phyloP scores from a whole-genome alignment of 2,797 vertebrate genomes.

The Gadopsis marmoratus region DNA sequence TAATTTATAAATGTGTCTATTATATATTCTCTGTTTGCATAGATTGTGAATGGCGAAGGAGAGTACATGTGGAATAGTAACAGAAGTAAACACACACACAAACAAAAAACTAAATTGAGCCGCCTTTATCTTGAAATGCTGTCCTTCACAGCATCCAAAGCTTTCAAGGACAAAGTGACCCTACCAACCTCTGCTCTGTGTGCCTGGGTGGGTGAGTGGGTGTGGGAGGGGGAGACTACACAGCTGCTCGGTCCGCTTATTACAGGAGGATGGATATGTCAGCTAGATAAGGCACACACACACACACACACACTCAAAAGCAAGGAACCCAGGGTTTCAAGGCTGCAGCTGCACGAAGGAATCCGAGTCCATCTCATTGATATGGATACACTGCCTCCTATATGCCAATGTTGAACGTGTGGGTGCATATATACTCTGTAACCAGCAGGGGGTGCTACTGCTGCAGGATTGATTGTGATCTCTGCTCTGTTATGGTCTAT shows the following conservation, averaged over 20 bases:
- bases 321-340: slow-evolving; percentile 70
- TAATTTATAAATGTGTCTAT: slow-evolving; percentile 40
- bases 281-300: slow-evolving; percentile 55
- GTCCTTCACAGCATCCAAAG: slow-evolving; percentile 76
- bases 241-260: slow-evolving; percentile 75
- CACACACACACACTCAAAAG: slow-evolving; percentile 31
- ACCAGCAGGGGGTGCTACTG: slow-evolving; percentile 64
- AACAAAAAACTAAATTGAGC: slow-evolving; percentile 19
- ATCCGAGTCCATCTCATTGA: slow-evolving; percentile 64
- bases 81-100: slow-evolving; percentile 1
- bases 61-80: neutral
- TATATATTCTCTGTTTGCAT: slow-evolving; percentile 11
- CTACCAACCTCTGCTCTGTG: slow-evolving; percentile 61
- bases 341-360: slow-evolving; percentile 78
- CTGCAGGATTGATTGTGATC: slow-evolving; percentile 1
- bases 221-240: slow-evolving; percentile 51
- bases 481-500: neutral
- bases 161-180: slow-evolving; percentile 82
- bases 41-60: slow-evolving; percentile 14
- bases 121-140: slow-evolving; percentile 55
- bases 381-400: slow-evolving; percentile 71
- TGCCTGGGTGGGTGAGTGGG: slow-evolving; percentile 49
- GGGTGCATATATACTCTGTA: slow-evolving; percentile 40
- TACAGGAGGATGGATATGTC: slow-evolving; percentile 63
- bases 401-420: slow-evolving; percentile 44